Evolutionary conservation across 92 coral and sea anemone genomes (phyloP).

Genomic region (Bergia sp.): DNA sequence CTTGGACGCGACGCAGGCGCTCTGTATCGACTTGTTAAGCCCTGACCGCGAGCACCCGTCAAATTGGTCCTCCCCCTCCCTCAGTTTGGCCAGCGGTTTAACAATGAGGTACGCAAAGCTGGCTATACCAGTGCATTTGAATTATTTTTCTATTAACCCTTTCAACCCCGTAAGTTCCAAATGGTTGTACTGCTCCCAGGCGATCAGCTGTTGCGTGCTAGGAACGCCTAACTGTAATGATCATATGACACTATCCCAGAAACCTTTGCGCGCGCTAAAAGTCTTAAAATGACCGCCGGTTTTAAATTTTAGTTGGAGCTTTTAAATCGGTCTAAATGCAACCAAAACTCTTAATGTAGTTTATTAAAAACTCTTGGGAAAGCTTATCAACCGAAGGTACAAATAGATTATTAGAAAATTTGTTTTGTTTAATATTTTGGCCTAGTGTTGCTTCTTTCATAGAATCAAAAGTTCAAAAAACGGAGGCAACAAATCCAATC

Average conservation of each 20-base stretch:
- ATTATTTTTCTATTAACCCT: conserved; percentile 5
- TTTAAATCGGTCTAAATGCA: not conserved
- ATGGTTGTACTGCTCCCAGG: not conserved
- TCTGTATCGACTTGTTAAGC: conserved; percentile 40
- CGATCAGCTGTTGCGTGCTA: not conserved
- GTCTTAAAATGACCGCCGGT: not conserved
- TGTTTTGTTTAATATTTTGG: not conserved
- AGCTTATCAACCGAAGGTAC: no score
- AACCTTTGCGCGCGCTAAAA: not conserved
- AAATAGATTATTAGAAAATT: no score
- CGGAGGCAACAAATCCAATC: not conserved
- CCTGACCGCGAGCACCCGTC: conserved; percentile 41
- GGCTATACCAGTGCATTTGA: conserved; percentile 26
- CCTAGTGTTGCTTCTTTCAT: not conserved
- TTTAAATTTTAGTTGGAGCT: not conserved
- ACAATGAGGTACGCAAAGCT: conserved; percentile 67
- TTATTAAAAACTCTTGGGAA: no score
- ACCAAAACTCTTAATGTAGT: no score
- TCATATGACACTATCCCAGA: not conserved
- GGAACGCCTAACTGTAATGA: no score
- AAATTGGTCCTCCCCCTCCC: conserved; percentile 68
- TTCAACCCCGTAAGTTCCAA: not conserved
- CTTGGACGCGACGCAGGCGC: conserved; percentile 73
- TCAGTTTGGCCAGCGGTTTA: conserved; percentile 71
- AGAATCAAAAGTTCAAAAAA: no score